Evolutionary conservation across 2,888 invertebrate species (phyloP).

Genomic region (Chorisops tibialis): DNA sequence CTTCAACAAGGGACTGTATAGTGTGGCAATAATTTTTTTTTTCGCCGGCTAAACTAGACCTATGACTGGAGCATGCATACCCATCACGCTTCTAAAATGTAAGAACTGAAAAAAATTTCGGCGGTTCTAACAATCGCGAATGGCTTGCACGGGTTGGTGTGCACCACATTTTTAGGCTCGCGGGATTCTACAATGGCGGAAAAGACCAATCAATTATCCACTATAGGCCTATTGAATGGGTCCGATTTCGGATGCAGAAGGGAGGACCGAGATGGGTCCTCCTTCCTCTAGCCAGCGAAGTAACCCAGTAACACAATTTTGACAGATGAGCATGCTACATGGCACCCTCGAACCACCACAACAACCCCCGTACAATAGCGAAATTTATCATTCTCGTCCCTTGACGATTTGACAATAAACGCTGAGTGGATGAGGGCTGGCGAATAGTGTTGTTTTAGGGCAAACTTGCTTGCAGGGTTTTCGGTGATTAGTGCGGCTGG

Average conservation of each 20-base stretch:
- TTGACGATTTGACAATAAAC: constrained; percentile 19
- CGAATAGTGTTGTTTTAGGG: constrained; percentile 16
- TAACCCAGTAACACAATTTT: constrained; percentile 28
- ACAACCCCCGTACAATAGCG: not conserved
- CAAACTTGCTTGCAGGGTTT: constrained; percentile 6
- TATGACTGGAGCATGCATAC: too few species aligned
- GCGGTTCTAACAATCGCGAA: too few species aligned
- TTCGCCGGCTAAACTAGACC: too few species aligned
- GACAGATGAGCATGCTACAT: constrained; percentile 21
- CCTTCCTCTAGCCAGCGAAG: constrained; percentile 4
- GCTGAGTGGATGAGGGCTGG: constrained; percentile 11
- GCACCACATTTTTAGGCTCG: too few species aligned
- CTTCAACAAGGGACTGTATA: too few species aligned
- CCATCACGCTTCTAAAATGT: too few species aligned
- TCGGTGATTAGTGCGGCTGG: constrained; percentile 18
- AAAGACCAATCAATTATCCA: not conserved
- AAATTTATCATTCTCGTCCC: constrained; percentile 11
- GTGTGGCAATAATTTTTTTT: too few species aligned
- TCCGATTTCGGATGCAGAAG: constrained; percentile 1
- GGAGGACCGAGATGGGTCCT: constrained; percentile 11
- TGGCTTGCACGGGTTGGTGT: too few species aligned
- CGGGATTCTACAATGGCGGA: too few species aligned
- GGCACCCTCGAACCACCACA: not conserved
- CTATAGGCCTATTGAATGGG: constrained; percentile 2
- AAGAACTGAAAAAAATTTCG: too few species aligned